Evolutionary conservation across 2,113 vertebrate genomes (phyloP).

Genomic region (Leptobrachium ailaonicum): DNA sequence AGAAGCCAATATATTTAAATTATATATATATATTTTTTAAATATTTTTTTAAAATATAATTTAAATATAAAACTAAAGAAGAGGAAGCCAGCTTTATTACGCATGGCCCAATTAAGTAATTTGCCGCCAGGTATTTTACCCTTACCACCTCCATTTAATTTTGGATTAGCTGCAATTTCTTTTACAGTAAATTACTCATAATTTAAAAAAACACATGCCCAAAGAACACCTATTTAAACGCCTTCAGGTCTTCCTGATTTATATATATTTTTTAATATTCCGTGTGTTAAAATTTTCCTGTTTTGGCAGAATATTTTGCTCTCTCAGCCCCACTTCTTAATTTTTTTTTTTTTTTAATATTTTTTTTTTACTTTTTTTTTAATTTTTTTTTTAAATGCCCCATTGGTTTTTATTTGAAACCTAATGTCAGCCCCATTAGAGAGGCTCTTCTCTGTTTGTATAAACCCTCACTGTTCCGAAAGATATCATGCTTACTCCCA

Average conservation of each 20-base stretch:
- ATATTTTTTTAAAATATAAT: constrained; percentile 48
- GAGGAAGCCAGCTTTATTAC: constrained; percentile 47
- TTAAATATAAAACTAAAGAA: constrained; percentile 42
- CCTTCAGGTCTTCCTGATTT: background rate
- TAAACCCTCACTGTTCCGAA: constrained; percentile 26
- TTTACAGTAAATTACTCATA: constrained; percentile 16
- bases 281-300: background rate
- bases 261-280: constrained; percentile 24
- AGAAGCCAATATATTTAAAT: no score
- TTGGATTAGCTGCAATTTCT: constrained; percentile 25
- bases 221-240: constrained; percentile 20
- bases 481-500: constrained; percentile 31
- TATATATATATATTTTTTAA: no score
- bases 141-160: constrained; percentile 16
- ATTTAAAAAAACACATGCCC: constrained; percentile 24
- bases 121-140: constrained; percentile 18
- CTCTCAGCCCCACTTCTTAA: background rate
- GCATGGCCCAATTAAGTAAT: constrained; percentile 57
- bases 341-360: constrained; percentile 1
- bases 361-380: background rate
- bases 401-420: constrained; percentile 47
- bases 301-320: background rate
- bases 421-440: constrained; percentile 39
- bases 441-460: constrained; percentile 24
- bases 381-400: constrained; percentile 17